These are phyloP conservation scores for Melierax canorus DNA, from an alignment of 2,113 vertebrate genomes.

Conservation along the genomic window DNA sequence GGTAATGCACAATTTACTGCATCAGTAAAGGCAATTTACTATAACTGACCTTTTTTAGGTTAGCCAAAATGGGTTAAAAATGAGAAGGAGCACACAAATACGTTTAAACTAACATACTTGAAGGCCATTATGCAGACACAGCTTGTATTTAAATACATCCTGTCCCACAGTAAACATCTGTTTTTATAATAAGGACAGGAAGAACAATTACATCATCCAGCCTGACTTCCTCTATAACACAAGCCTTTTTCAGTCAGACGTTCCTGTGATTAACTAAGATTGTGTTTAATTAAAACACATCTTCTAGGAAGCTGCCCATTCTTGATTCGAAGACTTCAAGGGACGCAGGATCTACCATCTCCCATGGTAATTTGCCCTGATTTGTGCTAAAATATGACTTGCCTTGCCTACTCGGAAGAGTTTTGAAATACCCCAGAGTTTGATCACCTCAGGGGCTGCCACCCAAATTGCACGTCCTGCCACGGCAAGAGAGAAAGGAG, in stretches of 20 bases:
- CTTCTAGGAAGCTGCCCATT: neutral
- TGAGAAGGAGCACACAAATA: neutral
- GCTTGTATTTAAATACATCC: neutral
- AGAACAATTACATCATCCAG: conserved; percentile 33
- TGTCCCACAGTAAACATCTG: conserved; percentile 12
- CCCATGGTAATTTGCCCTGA: neutral
- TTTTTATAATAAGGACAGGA: conserved; percentile 24
- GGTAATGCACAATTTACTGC: neutral
- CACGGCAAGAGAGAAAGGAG: neutral
- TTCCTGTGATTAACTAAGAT: neutral
- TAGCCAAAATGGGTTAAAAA: neutral
- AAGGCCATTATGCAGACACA: neutral
- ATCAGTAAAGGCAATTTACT: neutral
- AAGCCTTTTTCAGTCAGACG: neutral
- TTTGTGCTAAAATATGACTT: neutral
- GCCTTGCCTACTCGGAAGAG: neutral
- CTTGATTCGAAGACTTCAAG: neutral
- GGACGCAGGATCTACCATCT: neutral
- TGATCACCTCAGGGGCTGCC: neutral
- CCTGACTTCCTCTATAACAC: conserved; percentile 8
- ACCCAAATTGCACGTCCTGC: neutral
- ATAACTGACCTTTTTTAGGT: neutral
- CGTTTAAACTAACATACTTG: neutral
- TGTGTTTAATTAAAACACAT: neutral
- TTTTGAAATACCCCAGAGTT: neutral